Base-by-base conservation (phyloP, 2,888 invertebrate genomes). In the Phengaris arion region DNA sequence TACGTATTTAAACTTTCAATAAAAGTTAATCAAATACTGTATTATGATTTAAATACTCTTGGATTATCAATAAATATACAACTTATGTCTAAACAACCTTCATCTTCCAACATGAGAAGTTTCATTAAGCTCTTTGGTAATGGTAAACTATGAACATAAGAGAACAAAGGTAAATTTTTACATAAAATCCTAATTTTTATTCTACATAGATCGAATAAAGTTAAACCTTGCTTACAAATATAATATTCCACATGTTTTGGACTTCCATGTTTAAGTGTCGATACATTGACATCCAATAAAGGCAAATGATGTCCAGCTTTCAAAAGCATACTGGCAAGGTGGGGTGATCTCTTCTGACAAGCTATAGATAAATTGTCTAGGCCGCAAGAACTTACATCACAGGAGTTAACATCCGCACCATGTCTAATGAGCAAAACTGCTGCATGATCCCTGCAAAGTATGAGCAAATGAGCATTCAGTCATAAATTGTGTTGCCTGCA, bases 401-500 rank as follows among this genome's bases (percentile, higher is more conserved):
- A 94, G 1, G 94, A 90, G 83, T 95, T 96, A 0, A 95, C 95
- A 81, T 96, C 94, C 10, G 95, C 95, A 54, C 96, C 96, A 79
- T 95, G 94, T 75, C 94, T 93, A 74, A 96, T 94, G 10, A 96
- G 88, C 12, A 94, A 84, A 68, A 92, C 87, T 3, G 95, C 95
- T 12, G 94, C 95, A 75, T 89, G 82, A 78, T 93, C 91, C 80
- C 94, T 94, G 88, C 74, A 89, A 89, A 77, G 77, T 51, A 68
- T 73, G 68, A 76, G 59, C 64, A 51, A 64, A 45, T 74, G 13
- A 54, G 10, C 54, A 55, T 12, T 68, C 45, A 51, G 12, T 35
- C 6, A 12, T 45, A 12, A 6, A 45, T 22, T 10, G 22, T 22
- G 22, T 22, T 22, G 10, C 55, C 4, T 35, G 35, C 2, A 35